Evolutionary conservation across 2,113 vertebrate species (phyloP).

Genomic region (Paralichthys olivaceus): DNA sequence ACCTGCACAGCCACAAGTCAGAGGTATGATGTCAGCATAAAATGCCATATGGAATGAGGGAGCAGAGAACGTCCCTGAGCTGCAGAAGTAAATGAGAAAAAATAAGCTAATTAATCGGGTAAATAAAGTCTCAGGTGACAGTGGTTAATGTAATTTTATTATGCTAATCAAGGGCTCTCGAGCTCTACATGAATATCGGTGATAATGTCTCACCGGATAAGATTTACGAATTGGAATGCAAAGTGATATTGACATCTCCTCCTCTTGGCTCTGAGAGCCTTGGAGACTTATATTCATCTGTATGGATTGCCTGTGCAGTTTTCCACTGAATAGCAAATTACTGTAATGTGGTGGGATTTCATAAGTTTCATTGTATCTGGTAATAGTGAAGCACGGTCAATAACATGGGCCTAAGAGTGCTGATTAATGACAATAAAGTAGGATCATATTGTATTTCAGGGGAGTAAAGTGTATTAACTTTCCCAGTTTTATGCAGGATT

Average conservation of each 20-base stretch:
- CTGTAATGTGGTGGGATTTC: slow-evolving; percentile 34
- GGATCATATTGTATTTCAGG: neutral
- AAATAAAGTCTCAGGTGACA: slow-evolving; percentile 66
- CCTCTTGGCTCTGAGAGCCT: slow-evolving; percentile 17
- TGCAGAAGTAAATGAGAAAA: slow-evolving; percentile 48
- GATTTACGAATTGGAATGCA: slow-evolving; percentile 41
- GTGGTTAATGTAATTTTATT: slow-evolving; percentile 57
- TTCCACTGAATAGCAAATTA: slow-evolving; percentile 32
- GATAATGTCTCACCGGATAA: slow-evolving; percentile 41
- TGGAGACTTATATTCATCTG: slow-evolving; percentile 29
- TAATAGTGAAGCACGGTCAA: slow-evolving; percentile 23
- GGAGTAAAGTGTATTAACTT: neutral
- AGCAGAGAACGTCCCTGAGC: slow-evolving; percentile 26
- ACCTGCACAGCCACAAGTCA: slow-evolving; percentile 23
- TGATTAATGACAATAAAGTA: slow-evolving; percentile 18
- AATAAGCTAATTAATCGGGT: slow-evolving; percentile 61
- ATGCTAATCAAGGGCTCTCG: slow-evolving; percentile 44
- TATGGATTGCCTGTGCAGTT: slow-evolving; percentile 43
- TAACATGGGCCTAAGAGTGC: slow-evolving; percentile 2
- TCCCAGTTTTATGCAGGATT: neutral
- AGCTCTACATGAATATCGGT: slow-evolving; percentile 34
- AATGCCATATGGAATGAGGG: slow-evolving; percentile 33
- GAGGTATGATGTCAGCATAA: slow-evolving; percentile 53
- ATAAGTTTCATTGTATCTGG: slow-evolving; percentile 23
- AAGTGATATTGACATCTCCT: slow-evolving; percentile 40